phyloP scores from a whole-genome alignment of 2,113 vertebrate genomes.

The Dascyllus trimaculatus region DNA sequence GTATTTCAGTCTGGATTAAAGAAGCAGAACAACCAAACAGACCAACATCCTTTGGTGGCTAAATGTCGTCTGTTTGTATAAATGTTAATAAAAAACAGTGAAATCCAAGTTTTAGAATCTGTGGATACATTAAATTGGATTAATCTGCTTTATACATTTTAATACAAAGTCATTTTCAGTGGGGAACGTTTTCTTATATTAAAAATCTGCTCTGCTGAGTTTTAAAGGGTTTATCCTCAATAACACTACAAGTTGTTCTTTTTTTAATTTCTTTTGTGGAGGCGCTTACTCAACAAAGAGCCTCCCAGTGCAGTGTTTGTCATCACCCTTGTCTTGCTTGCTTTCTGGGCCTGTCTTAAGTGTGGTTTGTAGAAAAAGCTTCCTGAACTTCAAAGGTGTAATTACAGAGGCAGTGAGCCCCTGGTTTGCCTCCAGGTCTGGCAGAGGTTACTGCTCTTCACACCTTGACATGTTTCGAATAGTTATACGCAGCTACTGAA shows the following conservation, averaged over 20 bases:
- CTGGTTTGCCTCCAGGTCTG: slow-evolving; percentile 72
- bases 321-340: slow-evolving; percentile 63
- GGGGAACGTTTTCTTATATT: background rate
- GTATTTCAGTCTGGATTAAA: no score
- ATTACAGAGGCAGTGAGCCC: slow-evolving; percentile 75
- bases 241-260: background rate
- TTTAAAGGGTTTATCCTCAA: background rate
- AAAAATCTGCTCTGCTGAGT: background rate
- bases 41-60: no score
- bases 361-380: slow-evolving; percentile 62
- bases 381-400: slow-evolving; percentile 80
- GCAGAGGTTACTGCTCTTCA: slow-evolving; percentile 67
- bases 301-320: slow-evolving; percentile 52
- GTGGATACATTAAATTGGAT: background rate
- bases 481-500: slow-evolving; percentile 53
- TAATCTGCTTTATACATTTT: background rate
- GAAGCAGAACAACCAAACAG: no score
- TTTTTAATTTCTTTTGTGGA: slow-evolving; percentile 6
- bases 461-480: slow-evolving; percentile 79
- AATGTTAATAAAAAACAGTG: background rate
- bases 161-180: background rate
- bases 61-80: background rate
- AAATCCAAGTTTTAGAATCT: background rate
- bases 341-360: slow-evolving; percentile 55
- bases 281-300: slow-evolving; percentile 34